Evolutionary conservation across 2,888 invertebrate species (phyloP), one percentile per base, ranked within the genome.

Genomic region (Trachelus tabidus): DNA sequence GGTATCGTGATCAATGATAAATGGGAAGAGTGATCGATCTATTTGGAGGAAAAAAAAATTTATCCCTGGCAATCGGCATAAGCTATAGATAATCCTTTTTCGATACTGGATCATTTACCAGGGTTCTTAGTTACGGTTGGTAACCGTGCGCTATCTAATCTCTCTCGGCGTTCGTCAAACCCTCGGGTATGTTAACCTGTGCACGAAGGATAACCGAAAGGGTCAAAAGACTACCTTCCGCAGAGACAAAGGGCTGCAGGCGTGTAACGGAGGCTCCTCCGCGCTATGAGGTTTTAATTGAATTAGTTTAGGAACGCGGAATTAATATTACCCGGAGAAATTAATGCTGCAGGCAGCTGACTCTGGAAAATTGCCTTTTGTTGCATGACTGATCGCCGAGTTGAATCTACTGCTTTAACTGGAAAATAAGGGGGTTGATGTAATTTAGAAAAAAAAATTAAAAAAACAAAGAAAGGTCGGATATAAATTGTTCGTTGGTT

Each of bases 301-400:
- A 87, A 87, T 87, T 86, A 86, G 86, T 87, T 86, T 82, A 79
- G 82, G 81, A 81, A 81, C 80, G 75, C 76, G 75, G 80, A 74
- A 80, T 81, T 84, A 83, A 84, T 83, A 83, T 85, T 84, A 81
- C 81, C 80, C 79, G 77, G 76, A 23, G 82, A 85, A 86, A 86
- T 86, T 87, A 86, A 87, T 82, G 83, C 79, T 82, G 79, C 80
- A 80, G 83, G 56, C 56, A 56, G 56, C 56, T 56, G 56, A 56
- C 56, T 56, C 56, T 56, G 56, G 56, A 56, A 56, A 23, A 56
- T 56, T 56, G 56, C 56, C 56, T 56, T 56, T 56, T 56, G 56
- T 56, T 56, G 56, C 56, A 56, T 56, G 56, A 56, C 56, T 56
- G 56, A 56, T 56, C 56, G 56, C 56, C 56, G 56, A 23, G 23